Conservation (phyloP, 2,888 invertebrate genomes). For the Nemapogon koenigi region DNA sequence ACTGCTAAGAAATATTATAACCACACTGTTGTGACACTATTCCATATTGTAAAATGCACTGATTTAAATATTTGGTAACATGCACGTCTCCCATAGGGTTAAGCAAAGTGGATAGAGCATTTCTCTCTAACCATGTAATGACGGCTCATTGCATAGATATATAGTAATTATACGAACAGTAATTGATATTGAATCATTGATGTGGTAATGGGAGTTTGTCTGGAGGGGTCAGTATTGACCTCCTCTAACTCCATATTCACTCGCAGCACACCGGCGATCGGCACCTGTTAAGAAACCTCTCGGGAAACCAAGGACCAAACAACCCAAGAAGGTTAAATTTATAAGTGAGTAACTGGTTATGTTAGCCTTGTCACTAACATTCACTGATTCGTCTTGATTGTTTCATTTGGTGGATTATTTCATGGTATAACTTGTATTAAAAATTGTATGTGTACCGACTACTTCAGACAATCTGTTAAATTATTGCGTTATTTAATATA, state of each 20-base stretch:
- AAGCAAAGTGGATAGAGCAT: not conserved
- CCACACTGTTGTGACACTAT: too few species aligned
- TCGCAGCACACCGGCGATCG: conserved; percentile 56
- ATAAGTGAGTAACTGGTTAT: conserved; percentile 87
- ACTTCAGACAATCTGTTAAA: too few species aligned
- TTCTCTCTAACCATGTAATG: not conserved
- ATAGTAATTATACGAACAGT: not conserved
- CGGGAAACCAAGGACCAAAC: conserved; percentile 82
- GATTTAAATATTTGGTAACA: too few species aligned
- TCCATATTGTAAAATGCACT: too few species aligned
- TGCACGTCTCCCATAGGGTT: too few species aligned
- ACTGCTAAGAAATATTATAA: too few species aligned
- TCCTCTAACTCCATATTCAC: conserved; percentile 26
- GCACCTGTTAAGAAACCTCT: conserved; percentile 82
- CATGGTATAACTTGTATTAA: too few species aligned
- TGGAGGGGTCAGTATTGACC: not conserved
- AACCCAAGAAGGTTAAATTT: conserved; percentile 90
- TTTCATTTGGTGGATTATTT: too few species aligned
- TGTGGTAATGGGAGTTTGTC: not conserved
- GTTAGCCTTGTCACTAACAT: too few species aligned
- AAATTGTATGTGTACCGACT: too few species aligned
- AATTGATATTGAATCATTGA: not conserved
- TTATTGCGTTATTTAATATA: too few species aligned
- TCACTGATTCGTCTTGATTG: too few species aligned
- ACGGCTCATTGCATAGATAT: not conserved